Conservation (phyloP, 2,113 vertebrate species). For the Apodemus speciosus region DNA sequence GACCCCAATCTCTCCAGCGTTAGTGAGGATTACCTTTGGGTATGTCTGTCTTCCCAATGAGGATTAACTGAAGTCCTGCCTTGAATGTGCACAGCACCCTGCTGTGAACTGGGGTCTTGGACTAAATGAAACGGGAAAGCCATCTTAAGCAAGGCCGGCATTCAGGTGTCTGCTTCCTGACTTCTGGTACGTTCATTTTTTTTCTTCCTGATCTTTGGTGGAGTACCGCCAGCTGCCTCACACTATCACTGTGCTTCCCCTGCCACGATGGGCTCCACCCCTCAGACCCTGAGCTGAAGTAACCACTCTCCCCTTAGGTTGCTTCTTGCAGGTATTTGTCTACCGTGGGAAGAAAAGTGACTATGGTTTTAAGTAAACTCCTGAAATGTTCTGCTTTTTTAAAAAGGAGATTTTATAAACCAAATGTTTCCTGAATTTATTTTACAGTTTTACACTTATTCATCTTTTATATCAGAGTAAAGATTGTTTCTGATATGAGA, state of each 20-base stretch:
- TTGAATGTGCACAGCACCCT: neutral
- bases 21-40: neutral
- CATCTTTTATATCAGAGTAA: neutral
- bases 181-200: no score
- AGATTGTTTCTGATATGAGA: neutral
- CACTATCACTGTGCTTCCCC: neutral
- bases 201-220: neutral
- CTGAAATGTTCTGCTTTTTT: neutral
- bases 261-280: neutral
- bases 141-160: neutral
- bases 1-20: neutral
- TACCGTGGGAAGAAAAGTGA: no score
- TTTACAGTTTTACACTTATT: neutral
- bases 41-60: no score
- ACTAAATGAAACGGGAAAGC: neutral
- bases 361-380: constrained; percentile 3
- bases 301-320: no score
- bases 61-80: neutral
- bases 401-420: neutral
- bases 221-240: neutral
- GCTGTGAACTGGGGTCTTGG: neutral
- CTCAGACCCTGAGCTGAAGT: neutral
- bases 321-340: neutral
- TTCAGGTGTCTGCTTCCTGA: neutral
- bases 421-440: neutral